A percentile compares a stretch with the other conserved stretches of the same genome.
Evolutionary conservation across 2,888 invertebrate genomes (phyloP).

Genomic region (Allolobophora icterica): DNA sequence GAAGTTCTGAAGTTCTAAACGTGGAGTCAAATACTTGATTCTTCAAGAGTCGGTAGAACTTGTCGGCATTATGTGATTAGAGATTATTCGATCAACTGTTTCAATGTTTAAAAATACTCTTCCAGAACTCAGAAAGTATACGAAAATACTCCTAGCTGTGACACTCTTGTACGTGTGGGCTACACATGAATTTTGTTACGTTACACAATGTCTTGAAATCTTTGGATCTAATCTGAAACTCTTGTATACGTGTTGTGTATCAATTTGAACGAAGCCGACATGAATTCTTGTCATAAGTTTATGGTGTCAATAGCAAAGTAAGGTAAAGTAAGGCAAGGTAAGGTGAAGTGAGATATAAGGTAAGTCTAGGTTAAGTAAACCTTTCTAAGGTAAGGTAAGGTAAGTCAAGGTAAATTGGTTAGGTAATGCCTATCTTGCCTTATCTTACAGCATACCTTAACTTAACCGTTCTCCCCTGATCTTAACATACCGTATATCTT

Average conservation of each 20-base stretch:
- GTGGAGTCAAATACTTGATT: not conserved
- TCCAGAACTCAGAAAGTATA: constrained; percentile 23
- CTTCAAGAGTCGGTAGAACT: not conserved
- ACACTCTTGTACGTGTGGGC: not conserved
- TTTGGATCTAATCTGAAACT: constrained; percentile 12
- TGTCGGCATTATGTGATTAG: not conserved
- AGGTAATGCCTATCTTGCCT: too few species aligned
- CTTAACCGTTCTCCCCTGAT: too few species aligned
- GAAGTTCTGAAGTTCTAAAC: not conserved
- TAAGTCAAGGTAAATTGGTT: too few species aligned
- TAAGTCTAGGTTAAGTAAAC: too few species aligned
- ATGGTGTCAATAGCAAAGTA: not conserved
- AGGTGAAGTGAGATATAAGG: too few species aligned
- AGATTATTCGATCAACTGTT: not conserved
- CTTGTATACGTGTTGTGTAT: not conserved
- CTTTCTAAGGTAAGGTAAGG: too few species aligned
- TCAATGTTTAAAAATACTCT: not conserved
- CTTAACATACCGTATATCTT: too few species aligned
- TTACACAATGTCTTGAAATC: constrained; percentile 27
- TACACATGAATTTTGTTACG: constrained; percentile 31
- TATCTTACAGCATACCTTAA: not conserved
- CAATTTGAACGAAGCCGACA: not conserved
- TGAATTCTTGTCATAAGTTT: too few species aligned
- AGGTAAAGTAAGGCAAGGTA: too few species aligned
- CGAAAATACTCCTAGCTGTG: not conserved